These are phyloP conservation scores for Allobates femoralis DNA, from an alignment of 2,797 vertebrate genomes.

Conservation along the genomic window DNA sequence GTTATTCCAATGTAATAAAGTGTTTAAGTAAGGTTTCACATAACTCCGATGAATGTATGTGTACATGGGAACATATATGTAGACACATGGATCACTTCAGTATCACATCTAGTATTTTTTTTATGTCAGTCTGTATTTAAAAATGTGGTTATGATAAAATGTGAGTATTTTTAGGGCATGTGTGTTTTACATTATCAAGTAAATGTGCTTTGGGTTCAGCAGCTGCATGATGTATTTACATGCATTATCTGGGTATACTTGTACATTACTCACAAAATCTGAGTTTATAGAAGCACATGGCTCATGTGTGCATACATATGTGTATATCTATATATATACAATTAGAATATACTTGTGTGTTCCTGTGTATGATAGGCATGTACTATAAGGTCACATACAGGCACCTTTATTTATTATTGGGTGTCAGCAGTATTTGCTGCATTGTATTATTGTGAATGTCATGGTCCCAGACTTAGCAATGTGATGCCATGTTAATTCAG, in stretches of 20 bases:
- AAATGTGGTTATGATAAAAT: background rate
- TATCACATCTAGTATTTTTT: background rate
- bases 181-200: background rate
- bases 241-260: background rate
- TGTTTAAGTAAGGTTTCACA: too few relatives aligned
- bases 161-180: background rate
- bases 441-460: background rate
- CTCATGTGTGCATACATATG: background rate
- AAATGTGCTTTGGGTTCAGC: background rate
- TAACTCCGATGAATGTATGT: background rate
- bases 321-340: background rate
- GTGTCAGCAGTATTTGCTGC: background rate
- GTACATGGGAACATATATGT: background rate
- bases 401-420: background rate
- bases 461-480: background rate
- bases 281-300: background rate
- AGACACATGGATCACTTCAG: background rate
- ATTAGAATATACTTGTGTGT: background rate
- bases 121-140: background rate
- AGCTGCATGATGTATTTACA: background rate
- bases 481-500: background rate
- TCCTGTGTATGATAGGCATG: background rate
- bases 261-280: background rate
- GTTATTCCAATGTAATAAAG: background rate
- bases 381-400: background rate